phyloP scores from a whole-genome alignment of 2,888 invertebrate species.

The Macrosiphum euphorbiae region DNA sequence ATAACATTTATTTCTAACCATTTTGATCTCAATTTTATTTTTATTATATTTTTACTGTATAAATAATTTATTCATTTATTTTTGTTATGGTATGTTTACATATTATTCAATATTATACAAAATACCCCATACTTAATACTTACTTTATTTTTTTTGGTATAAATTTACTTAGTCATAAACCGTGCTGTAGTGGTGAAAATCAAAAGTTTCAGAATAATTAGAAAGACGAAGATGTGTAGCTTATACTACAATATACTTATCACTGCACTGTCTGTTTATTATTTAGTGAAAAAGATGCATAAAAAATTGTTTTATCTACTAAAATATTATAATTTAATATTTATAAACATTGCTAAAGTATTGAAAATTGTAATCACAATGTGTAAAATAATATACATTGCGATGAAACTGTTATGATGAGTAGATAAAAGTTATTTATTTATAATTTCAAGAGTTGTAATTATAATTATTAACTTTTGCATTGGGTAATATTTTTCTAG shows the following conservation, averaged over 20 bases:
- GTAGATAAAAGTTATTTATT: background rate
- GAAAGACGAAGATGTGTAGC: background rate
- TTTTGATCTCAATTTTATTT: conserved; percentile 54
- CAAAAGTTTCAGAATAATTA: background rate
- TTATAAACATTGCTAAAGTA: background rate
- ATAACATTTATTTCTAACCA: background rate
- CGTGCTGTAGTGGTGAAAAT: background rate
- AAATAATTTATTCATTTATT: background rate
- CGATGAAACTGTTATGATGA: background rate
- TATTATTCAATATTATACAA: conserved; percentile 8
- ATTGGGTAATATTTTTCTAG: conserved; percentile 31
- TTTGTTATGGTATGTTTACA: background rate
- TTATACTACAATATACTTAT: background rate
- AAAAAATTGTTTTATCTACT: background rate
- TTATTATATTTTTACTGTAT: conserved; percentile 12
- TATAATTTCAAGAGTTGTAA: background rate
- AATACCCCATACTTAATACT: background rate
- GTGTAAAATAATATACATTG: background rate
- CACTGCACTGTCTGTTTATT: background rate
- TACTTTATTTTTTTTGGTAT: background rate
- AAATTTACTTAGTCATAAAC: background rate
- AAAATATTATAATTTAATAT: background rate
- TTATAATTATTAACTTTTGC: background rate
- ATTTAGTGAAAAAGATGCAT: background rate
- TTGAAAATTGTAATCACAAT: background rate